Conservation (phyloP, 2,797 vertebrate genomes). For the Allobates femoralis region DNA sequence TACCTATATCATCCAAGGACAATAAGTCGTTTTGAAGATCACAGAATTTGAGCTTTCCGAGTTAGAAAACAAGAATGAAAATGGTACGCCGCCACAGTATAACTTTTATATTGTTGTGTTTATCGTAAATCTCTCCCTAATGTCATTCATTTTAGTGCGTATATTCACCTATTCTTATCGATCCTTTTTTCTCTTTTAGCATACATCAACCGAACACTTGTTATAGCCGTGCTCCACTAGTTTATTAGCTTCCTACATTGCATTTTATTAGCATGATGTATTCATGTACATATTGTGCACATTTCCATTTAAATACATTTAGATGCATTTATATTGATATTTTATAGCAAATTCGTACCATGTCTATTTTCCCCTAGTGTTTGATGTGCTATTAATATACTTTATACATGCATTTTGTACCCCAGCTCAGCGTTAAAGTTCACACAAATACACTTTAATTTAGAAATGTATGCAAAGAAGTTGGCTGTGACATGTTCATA, state of each 20-base stretch:
- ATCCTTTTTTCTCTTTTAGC: neutral
- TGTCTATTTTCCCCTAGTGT: slow-evolving; percentile 26
- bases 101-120: neutral
- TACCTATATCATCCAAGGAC: slow-evolving; percentile 36
- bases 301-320: slow-evolving; percentile 39
- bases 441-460: slow-evolving; percentile 58
- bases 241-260: neutral
- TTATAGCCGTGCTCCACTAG: neutral
- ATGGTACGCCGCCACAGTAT: neutral
- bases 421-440: slow-evolving; percentile 31
- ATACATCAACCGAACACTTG: neutral
- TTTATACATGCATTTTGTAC: slow-evolving; percentile 42
- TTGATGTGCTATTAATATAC: slow-evolving; percentile 53
- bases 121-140: neutral
- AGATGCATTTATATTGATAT: slow-evolving; percentile 36
- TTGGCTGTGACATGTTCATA: slow-evolving; percentile 51
- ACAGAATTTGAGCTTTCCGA: neutral
- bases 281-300: slow-evolving; percentile 28
- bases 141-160: neutral
- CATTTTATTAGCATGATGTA: slow-evolving; percentile 34
- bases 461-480: slow-evolving; percentile 64
- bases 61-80: neutral
- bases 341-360: slow-evolving; percentile 18
- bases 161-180: neutral
- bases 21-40: neutral